Conservation (phyloP, 2,888 invertebrate genomes). For the Nudaria mundana region DNA sequence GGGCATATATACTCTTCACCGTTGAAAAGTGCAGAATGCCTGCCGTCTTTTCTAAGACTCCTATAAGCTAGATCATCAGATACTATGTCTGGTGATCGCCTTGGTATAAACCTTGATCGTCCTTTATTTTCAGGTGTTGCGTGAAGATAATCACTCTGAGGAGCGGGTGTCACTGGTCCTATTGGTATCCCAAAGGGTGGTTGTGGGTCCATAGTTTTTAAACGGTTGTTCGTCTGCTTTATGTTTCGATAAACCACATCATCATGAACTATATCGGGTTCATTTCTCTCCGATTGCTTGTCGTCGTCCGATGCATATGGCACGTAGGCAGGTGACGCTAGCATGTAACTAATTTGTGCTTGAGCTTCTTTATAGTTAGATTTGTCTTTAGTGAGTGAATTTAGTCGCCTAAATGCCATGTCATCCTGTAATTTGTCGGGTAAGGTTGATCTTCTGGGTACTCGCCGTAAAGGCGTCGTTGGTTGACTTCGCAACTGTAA, state of each 20-base stretch:
- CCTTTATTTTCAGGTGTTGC: conserved; percentile 83
- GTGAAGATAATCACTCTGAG: conserved; percentile 92
- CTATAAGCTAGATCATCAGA: conserved; percentile 94
- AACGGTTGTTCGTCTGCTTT: conserved; percentile 87
- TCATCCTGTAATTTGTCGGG: conserved; percentile 88
- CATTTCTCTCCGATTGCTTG: conserved; percentile 82
- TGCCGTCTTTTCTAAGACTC: conserved; percentile 90
- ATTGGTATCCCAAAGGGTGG: conserved; percentile 95
- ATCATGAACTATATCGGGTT: conserved; percentile 91
- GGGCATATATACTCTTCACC: conserved; percentile 72
- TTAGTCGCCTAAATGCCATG: conserved; percentile 89
- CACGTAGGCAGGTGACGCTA: conserved; percentile 85
- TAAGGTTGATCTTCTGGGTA: conserved; percentile 71
- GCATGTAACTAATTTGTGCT: conserved; percentile 84
- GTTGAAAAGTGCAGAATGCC: conserved; percentile 76
- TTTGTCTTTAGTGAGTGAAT: conserved; percentile 79
- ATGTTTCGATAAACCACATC: conserved; percentile 92
- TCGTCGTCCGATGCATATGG: conserved; percentile 73
- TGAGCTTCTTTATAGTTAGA: conserved; percentile 61
- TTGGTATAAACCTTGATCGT: conserved; percentile 83
- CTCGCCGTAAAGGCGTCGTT: conserved; percentile 64
- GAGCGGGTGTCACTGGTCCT: conserved; percentile 89
- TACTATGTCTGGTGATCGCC: conserved; percentile 89
- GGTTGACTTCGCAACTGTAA: conserved; percentile 72
- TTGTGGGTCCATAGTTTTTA: conserved; percentile 89